Conservation (phyloP, 2,797 vertebrate genomes). For the Sebastes minor region DNA sequence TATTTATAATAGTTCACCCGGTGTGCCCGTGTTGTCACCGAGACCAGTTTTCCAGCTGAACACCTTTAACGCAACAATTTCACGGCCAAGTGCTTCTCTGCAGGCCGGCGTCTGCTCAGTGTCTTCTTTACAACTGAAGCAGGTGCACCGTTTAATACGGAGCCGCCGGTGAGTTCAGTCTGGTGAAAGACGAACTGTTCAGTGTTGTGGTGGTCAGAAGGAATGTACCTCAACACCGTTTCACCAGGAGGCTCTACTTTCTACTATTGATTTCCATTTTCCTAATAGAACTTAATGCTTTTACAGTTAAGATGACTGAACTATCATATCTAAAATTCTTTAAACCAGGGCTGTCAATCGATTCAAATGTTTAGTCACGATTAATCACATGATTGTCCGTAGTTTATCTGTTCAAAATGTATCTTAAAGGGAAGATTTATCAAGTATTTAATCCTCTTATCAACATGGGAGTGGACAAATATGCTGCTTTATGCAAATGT, state of each 20-base stretch:
- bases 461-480: no score
- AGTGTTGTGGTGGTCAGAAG: conserved; percentile 28
- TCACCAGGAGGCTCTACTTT: background rate
- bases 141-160: conserved; percentile 6
- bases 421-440: no score
- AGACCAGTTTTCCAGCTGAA: conserved; percentile 23
- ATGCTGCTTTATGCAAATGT: no score
- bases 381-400: no score
- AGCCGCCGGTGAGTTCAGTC: conserved; percentile 23
- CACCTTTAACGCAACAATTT: conserved; percentile 11
- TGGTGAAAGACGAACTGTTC: conserved; percentile 30
- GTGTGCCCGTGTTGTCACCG: background rate
- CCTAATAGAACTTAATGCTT: no score
- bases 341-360: no score
- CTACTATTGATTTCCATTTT: background rate
- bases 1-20: background rate
- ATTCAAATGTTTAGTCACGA: no score
- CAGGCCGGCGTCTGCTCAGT: background rate
- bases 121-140: conserved; percentile 7
- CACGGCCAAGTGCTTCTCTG: background rate
- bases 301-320: no score
- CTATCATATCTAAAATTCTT: no score
- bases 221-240: conserved; percentile 7
- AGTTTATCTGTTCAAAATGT: no score
- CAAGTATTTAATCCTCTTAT: no score